Evolutionary conservation across 2,113 vertebrate genomes (phyloP).

Genomic region (Pogona vitticeps): DNA sequence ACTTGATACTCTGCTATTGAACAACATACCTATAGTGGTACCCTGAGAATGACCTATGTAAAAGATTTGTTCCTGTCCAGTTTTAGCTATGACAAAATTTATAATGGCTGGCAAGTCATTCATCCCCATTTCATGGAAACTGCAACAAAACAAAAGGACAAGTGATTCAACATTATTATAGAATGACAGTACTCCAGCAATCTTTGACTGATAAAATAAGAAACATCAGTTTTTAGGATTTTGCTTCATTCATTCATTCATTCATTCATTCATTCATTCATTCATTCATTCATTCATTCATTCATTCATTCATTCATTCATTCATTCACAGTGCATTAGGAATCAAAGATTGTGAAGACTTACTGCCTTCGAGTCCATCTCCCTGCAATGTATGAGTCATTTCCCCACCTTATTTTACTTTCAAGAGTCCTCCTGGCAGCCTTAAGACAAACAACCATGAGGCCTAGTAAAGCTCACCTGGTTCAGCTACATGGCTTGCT

Average conservation of each 20-base stretch:
- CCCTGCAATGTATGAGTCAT: not conserved
- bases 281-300: too few species aligned
- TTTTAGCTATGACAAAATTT: slow-evolving; percentile 84
- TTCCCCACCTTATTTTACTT: not conserved
- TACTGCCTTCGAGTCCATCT: not conserved
- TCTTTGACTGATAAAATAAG: not conserved
- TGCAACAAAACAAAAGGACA: slow-evolving; percentile 64
- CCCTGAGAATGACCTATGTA: slow-evolving; percentile 91
- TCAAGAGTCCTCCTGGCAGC: too few species aligned
- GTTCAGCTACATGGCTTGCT: not conserved
- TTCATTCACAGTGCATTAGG: not conserved
- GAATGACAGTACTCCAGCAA: not conserved
- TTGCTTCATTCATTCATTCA: not conserved
- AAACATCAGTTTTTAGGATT: not conserved
- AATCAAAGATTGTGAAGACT: not conserved
- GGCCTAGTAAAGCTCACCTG: not conserved
- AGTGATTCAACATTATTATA: not conserved
- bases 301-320: not conserved
- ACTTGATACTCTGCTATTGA: not conserved
- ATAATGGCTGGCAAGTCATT: slow-evolving; percentile 89
- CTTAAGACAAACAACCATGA: not conserved
- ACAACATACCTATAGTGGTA: slow-evolving; percentile 84
- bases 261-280: too few species aligned
- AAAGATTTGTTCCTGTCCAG: slow-evolving; percentile 82
- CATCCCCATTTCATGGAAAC: slow-evolving; percentile 88